Conservation (phyloP, 2,797 vertebrate species). For the Rhabdophis nuchalis region DNA sequence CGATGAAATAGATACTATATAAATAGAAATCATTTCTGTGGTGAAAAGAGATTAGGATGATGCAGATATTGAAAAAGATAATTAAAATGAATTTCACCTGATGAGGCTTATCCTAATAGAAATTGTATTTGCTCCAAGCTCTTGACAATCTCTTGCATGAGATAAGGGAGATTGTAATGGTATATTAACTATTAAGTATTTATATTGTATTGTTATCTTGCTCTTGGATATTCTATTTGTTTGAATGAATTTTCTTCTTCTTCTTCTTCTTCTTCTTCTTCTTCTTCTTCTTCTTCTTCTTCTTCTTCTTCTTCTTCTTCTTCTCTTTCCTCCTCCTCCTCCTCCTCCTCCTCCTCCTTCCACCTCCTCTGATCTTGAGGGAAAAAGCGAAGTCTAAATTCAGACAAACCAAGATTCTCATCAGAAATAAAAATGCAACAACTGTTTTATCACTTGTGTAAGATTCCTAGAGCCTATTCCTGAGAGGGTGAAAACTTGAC, state of each 20-base stretch:
- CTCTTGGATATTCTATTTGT: background rate
- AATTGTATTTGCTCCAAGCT: conserved; percentile 38
- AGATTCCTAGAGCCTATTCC: background rate
- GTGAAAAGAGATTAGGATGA: conserved; percentile 7
- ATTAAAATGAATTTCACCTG: conserved; percentile 46
- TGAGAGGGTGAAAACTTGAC: background rate
- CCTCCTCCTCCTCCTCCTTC: too few relatives aligned
- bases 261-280: too few relatives aligned
- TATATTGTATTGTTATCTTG: background rate
- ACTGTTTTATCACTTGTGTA: background rate
- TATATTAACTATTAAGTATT: background rate
- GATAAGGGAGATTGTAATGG: conserved; percentile 50
- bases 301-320: too few relatives aligned
- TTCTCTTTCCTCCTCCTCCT: too few relatives aligned
- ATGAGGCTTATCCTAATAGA: conserved; percentile 38
- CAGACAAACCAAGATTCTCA: fast-evolving
- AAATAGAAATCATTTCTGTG: background rate
- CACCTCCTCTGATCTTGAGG: background rate
- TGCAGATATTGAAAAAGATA: conserved; percentile 35
- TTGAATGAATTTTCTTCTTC: background rate
- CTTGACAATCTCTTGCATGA: conserved; percentile 46
- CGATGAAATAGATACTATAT: background rate
- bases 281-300: too few relatives aligned
- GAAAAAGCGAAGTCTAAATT: background rate
- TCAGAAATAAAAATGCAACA: background rate